Base-by-base conservation (phyloP, 2,797 vertebrate genomes). In the Sebastes hubbsi region DNA sequence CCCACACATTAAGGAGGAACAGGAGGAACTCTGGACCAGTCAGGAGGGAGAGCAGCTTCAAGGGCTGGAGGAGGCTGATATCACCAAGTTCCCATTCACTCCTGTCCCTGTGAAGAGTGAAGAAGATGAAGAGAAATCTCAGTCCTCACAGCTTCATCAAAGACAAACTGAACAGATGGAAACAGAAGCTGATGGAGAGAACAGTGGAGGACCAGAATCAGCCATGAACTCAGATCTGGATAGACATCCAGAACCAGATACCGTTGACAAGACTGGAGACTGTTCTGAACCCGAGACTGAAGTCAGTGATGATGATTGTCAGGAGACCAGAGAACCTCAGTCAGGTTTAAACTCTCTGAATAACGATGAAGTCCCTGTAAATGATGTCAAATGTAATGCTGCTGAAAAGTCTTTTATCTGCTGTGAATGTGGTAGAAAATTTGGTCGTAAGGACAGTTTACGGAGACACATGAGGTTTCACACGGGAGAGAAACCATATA, bases 391-490 rank as follows among this genome's bases (percentile, higher is more conserved):
- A 38, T 38, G 3, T 63, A 24, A 22, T 36, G 20, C 22, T 0
- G 61, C 14, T 0, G 36, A 56, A n/a, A 75, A 78, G 32, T 63
- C 75, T 0, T 81, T 73, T 20, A 11, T 18, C 25, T 80, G 78
- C 27, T 32, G 24, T 6, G 64, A 69, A 24, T 80, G 71, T 69
- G 72, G 78, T 1, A 3, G 32, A 6, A 68, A 25, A 0, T 80
- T 73, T 20, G 63, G 56, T 10, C 70, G 64, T 1, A 80, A 80
- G 70, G 71, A 80, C 78, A 74, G 64, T 42, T 32, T 80, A 8
- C 13, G 46, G n/a, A 55, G 71, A 55, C 78, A 80, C 64, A 77
- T 69, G 58, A 61, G 75, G 24, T 61, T 61, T 3, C 65, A 77
- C 18, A 66, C 38, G 6, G 63, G 63, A 20, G 63, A 66, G 63